Conservation (phyloP, 2,113 vertebrate species). For the Halichoeres trimaculatus region DNA sequence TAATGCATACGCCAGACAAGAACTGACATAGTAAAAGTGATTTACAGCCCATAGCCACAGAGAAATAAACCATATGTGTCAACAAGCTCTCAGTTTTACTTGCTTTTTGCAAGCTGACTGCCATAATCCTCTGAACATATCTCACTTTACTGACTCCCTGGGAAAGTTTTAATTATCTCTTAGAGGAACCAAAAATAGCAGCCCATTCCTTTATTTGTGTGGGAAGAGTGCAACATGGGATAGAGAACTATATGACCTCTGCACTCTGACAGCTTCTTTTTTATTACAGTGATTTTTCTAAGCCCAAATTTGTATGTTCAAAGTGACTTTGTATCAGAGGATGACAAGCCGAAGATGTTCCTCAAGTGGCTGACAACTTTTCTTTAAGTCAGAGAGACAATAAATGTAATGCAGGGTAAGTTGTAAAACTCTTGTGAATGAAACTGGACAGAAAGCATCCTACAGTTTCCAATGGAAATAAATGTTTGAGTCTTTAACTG, state of each 20-base stretch:
- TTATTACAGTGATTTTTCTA: constrained; percentile 1
- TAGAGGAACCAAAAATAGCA: constrained; percentile 21
- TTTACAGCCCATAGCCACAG: constrained; percentile 60
- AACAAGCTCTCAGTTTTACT: constrained; percentile 63
- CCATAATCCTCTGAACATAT: constrained; percentile 55
- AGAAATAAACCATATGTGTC: constrained; percentile 71
- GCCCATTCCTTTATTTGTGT: constrained; percentile 12
- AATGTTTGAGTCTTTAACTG: too few relatives aligned
- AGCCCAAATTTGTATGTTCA: constrained; percentile 8
- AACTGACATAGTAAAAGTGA: constrained; percentile 47
- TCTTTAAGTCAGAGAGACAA: constrained; percentile 1
- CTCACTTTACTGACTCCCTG: constrained; percentile 46
- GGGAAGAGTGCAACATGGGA: background rate
- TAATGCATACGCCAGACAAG: constrained; percentile 51
- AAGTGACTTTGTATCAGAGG: constrained; percentile 2
- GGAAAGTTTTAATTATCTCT: constrained; percentile 63
- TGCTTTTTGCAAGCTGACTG: constrained; percentile 50
- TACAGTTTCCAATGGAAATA: background rate
- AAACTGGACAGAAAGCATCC: background rate
- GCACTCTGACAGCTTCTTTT: constrained; percentile 4
- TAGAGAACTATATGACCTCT: constrained; percentile 2
- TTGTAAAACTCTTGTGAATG: constrained; percentile 1
- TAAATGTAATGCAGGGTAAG: background rate
- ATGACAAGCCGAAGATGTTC: constrained; percentile 18
- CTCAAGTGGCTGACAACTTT: background rate